A percentile compares a stretch with the other conserved stretches of the same genome.
Evolutionary conservation across 2,797 vertebrate genomes (phyloP).

Genomic region (Phalloptychus januarius): DNA sequence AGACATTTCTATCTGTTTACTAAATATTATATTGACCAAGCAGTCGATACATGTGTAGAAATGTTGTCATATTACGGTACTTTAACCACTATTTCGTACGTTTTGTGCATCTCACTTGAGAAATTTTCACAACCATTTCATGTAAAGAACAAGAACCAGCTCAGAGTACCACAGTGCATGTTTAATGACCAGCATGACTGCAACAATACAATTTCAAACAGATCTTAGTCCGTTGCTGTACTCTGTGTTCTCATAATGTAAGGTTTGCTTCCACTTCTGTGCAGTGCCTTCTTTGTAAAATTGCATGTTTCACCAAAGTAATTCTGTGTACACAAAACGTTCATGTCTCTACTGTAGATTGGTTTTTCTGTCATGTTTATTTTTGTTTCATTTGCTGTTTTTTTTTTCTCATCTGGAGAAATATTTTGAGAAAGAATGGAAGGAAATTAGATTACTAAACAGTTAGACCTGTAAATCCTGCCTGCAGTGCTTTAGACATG

Average conservation of each 20-base stretch:
- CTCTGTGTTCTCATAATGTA: neutral
- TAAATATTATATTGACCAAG: neutral
- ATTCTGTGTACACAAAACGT: neutral
- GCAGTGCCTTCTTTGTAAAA: neutral
- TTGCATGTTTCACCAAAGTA: constrained; percentile 4
- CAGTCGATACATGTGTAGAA: neutral
- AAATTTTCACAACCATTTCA: neutral
- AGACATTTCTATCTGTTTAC: neutral
- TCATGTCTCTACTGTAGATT: constrained; percentile 1
- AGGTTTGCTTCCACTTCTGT: neutral
- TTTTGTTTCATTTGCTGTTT: constrained; percentile 59
- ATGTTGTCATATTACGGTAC: neutral
- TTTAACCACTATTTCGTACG: neutral
- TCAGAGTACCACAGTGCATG: neutral
- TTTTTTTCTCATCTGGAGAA: constrained; percentile 61
- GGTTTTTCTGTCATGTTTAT: constrained; percentile 66
- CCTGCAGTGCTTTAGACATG: constrained; percentile 31
- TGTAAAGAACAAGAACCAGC: neutral
- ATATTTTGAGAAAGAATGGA: constrained; percentile 41
- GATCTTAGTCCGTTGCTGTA: neutral
- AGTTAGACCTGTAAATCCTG: constrained; percentile 52
- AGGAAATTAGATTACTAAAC: constrained; percentile 74
- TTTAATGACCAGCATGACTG: neutral
- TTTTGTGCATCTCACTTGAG: neutral
- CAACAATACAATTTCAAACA: neutral